Percentiles rank a stretch among this genome's conserved stretches.
Evolutionary conservation across 2,113 vertebrate species (phyloP).

Genomic region (Oreochromis tanganicae): DNA sequence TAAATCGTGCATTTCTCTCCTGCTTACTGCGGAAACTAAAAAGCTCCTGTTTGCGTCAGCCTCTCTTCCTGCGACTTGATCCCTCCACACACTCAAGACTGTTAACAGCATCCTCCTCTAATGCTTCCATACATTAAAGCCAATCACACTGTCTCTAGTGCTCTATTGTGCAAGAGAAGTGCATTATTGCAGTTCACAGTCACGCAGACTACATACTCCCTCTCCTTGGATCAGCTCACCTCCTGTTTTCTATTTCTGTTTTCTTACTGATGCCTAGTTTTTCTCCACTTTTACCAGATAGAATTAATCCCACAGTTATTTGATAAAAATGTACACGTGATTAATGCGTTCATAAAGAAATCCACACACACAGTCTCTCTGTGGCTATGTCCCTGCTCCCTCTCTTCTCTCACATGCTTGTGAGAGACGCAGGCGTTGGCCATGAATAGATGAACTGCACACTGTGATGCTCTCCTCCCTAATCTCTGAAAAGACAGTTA

Average conservation of each 20-base stretch:
- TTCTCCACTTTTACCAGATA: neutral
- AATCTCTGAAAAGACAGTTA: conserved; percentile 64
- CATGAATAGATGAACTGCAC: conserved; percentile 55
- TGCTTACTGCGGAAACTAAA: neutral
- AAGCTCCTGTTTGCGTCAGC: neutral
- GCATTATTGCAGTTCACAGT: conserved; percentile 6
- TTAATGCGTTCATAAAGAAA: neutral
- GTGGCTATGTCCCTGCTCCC: neutral
- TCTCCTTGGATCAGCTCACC: neutral
- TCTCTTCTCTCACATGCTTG: conserved; percentile 1
- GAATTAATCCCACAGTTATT: neutral
- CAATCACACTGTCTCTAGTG: neutral
- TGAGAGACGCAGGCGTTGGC: conserved; percentile 40
- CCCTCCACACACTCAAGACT: neutral
- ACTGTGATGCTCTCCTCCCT: conserved; percentile 47
- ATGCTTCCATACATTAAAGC: neutral
- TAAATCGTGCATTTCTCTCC: neutral
- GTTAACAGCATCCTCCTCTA: neutral
- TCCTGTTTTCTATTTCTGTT: neutral
- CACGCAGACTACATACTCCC: neutral
- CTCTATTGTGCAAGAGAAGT: neutral
- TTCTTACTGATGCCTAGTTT: neutral
- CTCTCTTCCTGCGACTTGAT: neutral
- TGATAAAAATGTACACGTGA: neutral
- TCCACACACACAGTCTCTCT: neutral